phyloP scores from a whole-genome alignment of 1,140 invertebrate genomes.

The Dreissena polymorpha region DNA sequence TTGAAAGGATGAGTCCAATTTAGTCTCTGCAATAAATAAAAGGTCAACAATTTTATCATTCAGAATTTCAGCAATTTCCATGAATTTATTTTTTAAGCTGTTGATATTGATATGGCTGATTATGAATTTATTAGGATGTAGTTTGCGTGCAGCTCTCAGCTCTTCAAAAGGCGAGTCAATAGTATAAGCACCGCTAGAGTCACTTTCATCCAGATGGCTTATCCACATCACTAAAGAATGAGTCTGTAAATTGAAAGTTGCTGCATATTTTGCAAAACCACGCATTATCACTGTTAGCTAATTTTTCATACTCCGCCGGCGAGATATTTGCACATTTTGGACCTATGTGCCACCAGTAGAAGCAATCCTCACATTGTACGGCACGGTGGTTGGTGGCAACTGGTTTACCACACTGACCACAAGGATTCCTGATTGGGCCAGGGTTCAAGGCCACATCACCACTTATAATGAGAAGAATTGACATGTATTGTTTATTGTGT shows the following conservation, averaged over 20 bases:
- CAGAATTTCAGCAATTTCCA: not conserved
- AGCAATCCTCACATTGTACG: slow-evolving; percentile 6
- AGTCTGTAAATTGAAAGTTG: slow-evolving; percentile 27
- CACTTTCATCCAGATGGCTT: not conserved
- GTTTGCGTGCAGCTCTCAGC: not conserved
- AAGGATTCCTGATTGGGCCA: slow-evolving; percentile 3
- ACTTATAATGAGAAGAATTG: not conserved
- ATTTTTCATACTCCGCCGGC: not conserved
- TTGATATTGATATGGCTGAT: not conserved
- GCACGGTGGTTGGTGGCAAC: slow-evolving; percentile 3
- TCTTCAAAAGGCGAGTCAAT: not conserved
- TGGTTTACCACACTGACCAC: not conserved
- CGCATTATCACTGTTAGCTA: not conserved
- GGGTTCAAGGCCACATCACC: slow-evolving; percentile 9
- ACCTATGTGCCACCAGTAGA: slow-evolving; percentile 9
- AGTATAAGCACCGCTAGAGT: not conserved
- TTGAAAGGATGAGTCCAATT: no score
- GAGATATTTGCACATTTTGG: slow-evolving; percentile 28
- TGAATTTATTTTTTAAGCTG: not conserved
- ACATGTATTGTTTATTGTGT: not conserved
- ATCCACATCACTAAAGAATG: slow-evolving; percentile 15
- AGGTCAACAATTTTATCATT: no score
- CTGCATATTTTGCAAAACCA: slow-evolving; percentile 11
- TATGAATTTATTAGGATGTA: not conserved
- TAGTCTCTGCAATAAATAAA: no score